Evolutionary conservation across 2,797 vertebrate genomes (phyloP), one percentile per base, ranked within the genome.

Genomic region (Halcyon badia): DNA sequence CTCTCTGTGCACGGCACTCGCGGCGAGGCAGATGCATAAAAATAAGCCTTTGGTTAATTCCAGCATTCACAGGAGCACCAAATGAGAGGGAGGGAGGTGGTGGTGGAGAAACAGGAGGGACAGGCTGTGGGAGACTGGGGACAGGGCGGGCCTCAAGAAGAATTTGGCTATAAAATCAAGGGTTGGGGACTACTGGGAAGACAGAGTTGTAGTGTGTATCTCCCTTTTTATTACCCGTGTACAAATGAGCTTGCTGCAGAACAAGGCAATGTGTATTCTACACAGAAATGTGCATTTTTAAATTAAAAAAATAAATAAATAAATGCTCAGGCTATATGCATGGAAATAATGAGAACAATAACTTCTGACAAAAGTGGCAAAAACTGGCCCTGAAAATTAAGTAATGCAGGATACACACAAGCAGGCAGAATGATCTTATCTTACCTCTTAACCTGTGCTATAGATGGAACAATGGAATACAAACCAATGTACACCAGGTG

Each of bases 401-500:
- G 75, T 42, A 80, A 87, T 62, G 95, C 75, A 94, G 87, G 83
- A 77, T 58, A 81, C 51, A 79, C 60, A 89, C 21, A 89, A 83
- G 88, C 91, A 93, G 87, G 79, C 79, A 94, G 89, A 88, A 87
- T 96, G 94, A 16, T 4, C 68, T 65, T 75, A 39, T 81, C 87
- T 83, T 93, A 61, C 85, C 79, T 68, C 68, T 56, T 30, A 30
- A n/a, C 76, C 89, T 91, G 68, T 5, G 72, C 80, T 88, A 54
- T 16, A 42, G 87, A 96, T 95, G 95, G 89, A 92, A 78, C 79
- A 57, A 91, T 88, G 95, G 87, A 56, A 92, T 42, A 96, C 79
- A 93, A n/a, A 61, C 56, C 83, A 41, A 90, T 86, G 96, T 6
- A 30, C 31, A 9, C 69, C 11, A 21, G 39, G 82, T 86, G 95